phyloP scores from a whole-genome alignment of 2,113 vertebrate species.

The Butastur rufipennis region DNA sequence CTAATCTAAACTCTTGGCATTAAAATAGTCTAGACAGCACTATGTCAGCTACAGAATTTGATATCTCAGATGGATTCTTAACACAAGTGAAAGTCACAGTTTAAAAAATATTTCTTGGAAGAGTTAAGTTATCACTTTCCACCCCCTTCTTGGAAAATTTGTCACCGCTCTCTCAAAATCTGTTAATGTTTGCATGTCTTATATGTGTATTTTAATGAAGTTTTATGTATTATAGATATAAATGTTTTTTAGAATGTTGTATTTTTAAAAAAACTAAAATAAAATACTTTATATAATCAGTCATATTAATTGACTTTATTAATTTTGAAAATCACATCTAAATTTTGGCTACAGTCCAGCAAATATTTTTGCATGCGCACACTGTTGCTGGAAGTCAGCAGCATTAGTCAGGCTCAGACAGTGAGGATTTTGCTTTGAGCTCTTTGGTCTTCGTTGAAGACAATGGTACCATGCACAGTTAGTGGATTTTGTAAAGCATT shows the following conservation, averaged over 20 bases:
- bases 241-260: not conserved
- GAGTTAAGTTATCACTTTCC: not conserved
- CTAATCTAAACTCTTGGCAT: not conserved
- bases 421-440: not conserved
- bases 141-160: not conserved
- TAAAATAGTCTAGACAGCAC: not conserved
- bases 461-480: too few relatives aligned
- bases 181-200: not conserved
- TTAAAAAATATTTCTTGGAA: not conserved
- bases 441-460: not conserved
- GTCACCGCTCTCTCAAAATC: not conserved
- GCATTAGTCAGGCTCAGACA: not conserved
- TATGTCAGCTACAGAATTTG: not conserved
- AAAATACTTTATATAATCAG: not conserved
- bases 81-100: not conserved
- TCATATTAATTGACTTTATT: not conserved
- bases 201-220: not conserved
- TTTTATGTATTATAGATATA: not conserved
- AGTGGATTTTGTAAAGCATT: not conserved
- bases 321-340: not conserved
- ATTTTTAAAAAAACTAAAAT: not conserved
- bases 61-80: not conserved
- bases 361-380: not conserved
- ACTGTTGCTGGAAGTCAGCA: not conserved
- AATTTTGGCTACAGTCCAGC: not conserved